phyloP scores from a whole-genome alignment of 2,888 invertebrate genomes.

The Torymus auratus region DNA sequence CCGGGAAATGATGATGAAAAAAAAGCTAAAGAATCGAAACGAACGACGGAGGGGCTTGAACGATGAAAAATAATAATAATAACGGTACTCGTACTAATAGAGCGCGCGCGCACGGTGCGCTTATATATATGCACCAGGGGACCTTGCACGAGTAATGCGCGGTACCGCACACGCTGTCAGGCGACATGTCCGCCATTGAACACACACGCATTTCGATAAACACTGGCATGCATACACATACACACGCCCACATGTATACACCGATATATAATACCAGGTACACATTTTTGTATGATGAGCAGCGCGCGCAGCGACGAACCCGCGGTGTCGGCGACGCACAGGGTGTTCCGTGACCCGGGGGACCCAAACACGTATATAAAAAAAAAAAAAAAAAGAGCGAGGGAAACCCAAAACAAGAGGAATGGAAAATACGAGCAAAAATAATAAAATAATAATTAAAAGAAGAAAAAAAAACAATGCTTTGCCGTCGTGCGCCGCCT shows the following conservation, averaged over 20 bases:
- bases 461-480: conserved; percentile 68
- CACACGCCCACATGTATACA: not conserved
- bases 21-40: too few relatives aligned
- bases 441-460: conserved; percentile 56
- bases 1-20: too few relatives aligned
- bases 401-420: conserved; percentile 62
- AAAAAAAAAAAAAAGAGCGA: not conserved
- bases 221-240: not conserved
- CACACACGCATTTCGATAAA: too few relatives aligned
- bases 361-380: conserved; percentile 22
- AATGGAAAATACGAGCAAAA: conserved; percentile 63
- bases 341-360: conserved; percentile 75
- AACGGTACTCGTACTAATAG: too few relatives aligned
- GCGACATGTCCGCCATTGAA: too few relatives aligned
- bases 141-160: too few relatives aligned
- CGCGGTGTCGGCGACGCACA: conserved; percentile 70
- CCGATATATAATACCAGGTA: too few relatives aligned
- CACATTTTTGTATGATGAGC: not conserved
- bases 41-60: too few relatives aligned
- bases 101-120: too few relatives aligned
- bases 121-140: too few relatives aligned
- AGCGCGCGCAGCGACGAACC: conserved; percentile 39
- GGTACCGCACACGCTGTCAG: too few relatives aligned
- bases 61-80: too few relatives aligned
- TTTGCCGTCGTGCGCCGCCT: conserved; percentile 77